Evolutionary conservation across 2,888 invertebrate genomes (phyloP).

Genomic region (Oxyteleia sp.): DNA sequence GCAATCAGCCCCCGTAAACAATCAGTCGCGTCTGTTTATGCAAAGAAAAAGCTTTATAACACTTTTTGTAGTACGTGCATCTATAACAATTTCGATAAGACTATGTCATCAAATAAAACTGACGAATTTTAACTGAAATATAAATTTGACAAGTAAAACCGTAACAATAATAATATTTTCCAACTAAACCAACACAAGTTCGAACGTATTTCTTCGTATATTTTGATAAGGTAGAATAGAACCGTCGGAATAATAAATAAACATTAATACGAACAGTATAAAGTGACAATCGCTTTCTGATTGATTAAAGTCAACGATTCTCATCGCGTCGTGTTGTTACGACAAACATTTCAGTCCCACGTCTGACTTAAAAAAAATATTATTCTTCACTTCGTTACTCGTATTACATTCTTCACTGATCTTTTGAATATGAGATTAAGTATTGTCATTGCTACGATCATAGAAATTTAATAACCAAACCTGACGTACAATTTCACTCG

Average conservation of each 20-base stretch:
- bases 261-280: background rate
- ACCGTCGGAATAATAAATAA: constrained; percentile 2
- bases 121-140: too few relatives aligned
- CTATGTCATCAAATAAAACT: too few relatives aligned
- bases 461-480: background rate
- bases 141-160: too few relatives aligned
- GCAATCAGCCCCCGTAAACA: constrained; percentile 33
- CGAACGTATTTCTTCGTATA: background rate
- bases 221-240: background rate
- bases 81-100: too few relatives aligned
- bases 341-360: constrained; percentile 2
- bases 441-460: constrained; percentile 10
- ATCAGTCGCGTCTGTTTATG: constrained; percentile 40
- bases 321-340: constrained; percentile 14
- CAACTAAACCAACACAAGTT: too few relatives aligned
- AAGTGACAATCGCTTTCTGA: constrained; percentile 7
- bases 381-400: constrained; percentile 5
- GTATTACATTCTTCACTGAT: background rate
- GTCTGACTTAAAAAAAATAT: constrained; percentile 11
- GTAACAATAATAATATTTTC: too few relatives aligned
- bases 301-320: background rate
- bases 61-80: too few relatives aligned
- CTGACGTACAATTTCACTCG: too few relatives aligned
- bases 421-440: background rate
- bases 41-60: constrained; percentile 6